These are phyloP conservation scores for Branchellion lobata DNA, from an alignment of 2,888 invertebrate genomes.

Conservation along the genomic window DNA sequence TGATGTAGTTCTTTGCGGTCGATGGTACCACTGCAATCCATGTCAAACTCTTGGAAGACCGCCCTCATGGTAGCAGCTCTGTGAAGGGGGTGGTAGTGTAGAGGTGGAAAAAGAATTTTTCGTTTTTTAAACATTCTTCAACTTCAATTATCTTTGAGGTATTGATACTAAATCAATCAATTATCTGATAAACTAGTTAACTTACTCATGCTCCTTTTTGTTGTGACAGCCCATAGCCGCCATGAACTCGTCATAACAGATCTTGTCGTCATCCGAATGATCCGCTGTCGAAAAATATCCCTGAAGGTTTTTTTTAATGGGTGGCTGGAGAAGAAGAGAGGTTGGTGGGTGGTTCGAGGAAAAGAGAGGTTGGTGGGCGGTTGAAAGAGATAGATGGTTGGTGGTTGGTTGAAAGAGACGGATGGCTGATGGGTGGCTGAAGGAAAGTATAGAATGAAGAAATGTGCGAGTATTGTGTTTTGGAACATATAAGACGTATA, in stretches of 20 bases:
- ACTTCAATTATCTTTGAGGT: too few relatives aligned
- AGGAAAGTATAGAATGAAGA: too few relatives aligned
- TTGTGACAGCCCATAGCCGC: slow-evolving; percentile 47
- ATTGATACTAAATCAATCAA: too few relatives aligned
- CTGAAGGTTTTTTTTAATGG: too few relatives aligned
- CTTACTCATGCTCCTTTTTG: slow-evolving; percentile 43
- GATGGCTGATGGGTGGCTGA: too few relatives aligned
- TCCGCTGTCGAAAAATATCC: slow-evolving; percentile 43
- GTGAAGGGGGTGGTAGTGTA: neutral
- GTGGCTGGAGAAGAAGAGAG: too few relatives aligned
- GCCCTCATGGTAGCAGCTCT: slow-evolving; percentile 46
- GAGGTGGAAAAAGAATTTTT: neutral
- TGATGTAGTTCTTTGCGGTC: slow-evolving; percentile 44
- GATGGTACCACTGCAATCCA: slow-evolving; percentile 47
- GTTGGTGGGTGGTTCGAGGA: too few relatives aligned
- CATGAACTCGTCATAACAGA: slow-evolving; percentile 48
- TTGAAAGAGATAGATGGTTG: too few relatives aligned
- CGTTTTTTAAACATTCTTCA: neutral
- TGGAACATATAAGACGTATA: too few relatives aligned
- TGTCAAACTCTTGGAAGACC: slow-evolving; percentile 47
- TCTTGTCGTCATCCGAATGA: slow-evolving; percentile 47
- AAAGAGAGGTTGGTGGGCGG: too few relatives aligned
- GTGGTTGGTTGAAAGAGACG: too few relatives aligned
- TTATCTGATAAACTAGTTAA: neutral
- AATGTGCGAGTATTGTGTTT: too few relatives aligned